Evolutionary conservation across 2,888 invertebrate species (phyloP).

Genomic region (Limenitis camilla): DNA sequence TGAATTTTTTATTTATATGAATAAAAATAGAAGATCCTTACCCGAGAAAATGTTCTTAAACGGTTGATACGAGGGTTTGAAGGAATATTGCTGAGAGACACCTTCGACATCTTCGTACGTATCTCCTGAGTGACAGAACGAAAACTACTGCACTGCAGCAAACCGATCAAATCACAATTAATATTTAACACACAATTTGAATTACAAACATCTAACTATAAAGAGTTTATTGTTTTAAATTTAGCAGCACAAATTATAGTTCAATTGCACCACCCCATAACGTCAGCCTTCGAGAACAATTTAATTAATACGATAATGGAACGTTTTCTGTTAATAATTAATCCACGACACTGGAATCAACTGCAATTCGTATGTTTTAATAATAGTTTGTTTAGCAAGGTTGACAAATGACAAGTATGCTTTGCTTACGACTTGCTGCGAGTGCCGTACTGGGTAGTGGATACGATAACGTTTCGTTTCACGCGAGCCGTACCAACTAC

Average conservation of each 20-base stretch:
- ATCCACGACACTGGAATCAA: slow-evolving; percentile 7
- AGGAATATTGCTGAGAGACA: slow-evolving; percentile 65
- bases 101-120: slow-evolving; percentile 57
- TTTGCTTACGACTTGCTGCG: slow-evolving; percentile 22
- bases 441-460: no score
- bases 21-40: slow-evolving; percentile 39
- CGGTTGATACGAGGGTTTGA: slow-evolving; percentile 66
- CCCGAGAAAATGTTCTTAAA: slow-evolving; percentile 65
- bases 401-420: slow-evolving; percentile 13
- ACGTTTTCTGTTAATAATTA: background rate
- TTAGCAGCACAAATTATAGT: slow-evolving; percentile 42
- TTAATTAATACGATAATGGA: slow-evolving; percentile 1
- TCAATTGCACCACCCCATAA: slow-evolving; percentile 46
- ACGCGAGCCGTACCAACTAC: slow-evolving; percentile 23
- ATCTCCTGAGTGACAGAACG: slow-evolving; percentile 5
- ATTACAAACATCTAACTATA: slow-evolving; percentile 44
- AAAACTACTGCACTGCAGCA: slow-evolving; percentile 31
- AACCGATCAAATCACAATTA: slow-evolving; percentile 43
- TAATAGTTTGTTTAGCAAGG: slow-evolving; percentile 15
- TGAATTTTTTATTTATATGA: background rate
- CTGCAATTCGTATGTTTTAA: slow-evolving; percentile 7
- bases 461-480: slow-evolving; percentile 48
- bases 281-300: slow-evolving; percentile 19
- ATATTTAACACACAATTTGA: slow-evolving; percentile 44
- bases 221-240: slow-evolving; percentile 35